Evolutionary conservation across 2,113 vertebrate species (phyloP).

Genomic region (Dryoscopus gambensis): DNA sequence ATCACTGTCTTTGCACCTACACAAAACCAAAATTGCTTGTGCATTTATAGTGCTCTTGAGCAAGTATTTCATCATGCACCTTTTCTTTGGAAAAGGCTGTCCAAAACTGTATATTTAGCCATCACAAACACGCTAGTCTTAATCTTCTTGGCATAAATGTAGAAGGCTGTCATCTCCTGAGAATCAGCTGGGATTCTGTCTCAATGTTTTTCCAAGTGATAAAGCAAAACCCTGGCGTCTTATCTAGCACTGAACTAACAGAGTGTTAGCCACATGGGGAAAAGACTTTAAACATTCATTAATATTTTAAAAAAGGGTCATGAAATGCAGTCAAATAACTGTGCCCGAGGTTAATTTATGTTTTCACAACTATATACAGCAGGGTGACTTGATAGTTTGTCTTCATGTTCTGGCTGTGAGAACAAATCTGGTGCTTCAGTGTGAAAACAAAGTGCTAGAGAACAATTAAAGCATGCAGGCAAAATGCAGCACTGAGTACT

Average conservation of each 20-base stretch:
- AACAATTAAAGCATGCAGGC: not conserved
- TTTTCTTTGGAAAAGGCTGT: slow-evolving; percentile 12
- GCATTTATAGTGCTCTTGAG: not conserved
- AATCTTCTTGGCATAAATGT: slow-evolving; percentile 61
- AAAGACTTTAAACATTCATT: slow-evolving; percentile 35
- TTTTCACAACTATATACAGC: slow-evolving; percentile 17
- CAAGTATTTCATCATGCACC: not conserved
- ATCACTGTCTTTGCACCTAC: not conserved
- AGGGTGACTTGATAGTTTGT: not conserved
- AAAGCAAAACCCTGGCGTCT: slow-evolving; percentile 53
- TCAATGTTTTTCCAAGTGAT: slow-evolving; percentile 69
- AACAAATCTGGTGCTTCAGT: not conserved
- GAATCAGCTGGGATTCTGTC: slow-evolving; percentile 42
- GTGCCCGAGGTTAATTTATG: slow-evolving; percentile 38
- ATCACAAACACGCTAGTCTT: slow-evolving; percentile 5
- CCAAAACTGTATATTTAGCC: slow-evolving; percentile 32
- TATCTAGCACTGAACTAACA: slow-evolving; percentile 40
- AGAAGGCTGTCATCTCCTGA: slow-evolving; percentile 58
- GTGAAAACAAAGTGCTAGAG: not conserved
- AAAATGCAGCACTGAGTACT: not conserved
- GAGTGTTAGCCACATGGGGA: slow-evolving; percentile 35
- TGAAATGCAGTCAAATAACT: slow-evolving; percentile 37
- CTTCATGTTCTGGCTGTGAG: not conserved
- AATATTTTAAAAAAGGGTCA: slow-evolving; percentile 5
- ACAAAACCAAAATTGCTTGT: not conserved